Evolutionary conservation across 2,113 vertebrate genomes (phyloP).

Genomic region (Pampusana beccarii): DNA sequence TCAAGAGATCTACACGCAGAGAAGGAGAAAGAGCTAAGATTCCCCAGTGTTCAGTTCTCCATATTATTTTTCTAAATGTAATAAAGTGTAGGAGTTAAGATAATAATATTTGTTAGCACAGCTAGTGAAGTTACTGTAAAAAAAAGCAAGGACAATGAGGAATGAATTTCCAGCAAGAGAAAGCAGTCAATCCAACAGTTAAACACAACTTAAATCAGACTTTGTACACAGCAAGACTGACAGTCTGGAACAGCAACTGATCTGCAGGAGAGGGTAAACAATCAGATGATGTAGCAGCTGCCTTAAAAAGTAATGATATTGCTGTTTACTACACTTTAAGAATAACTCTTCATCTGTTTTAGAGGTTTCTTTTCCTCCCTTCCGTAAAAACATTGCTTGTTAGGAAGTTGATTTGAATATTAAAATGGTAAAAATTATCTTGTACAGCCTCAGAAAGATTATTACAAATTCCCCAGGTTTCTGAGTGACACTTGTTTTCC

Average conservation of each 20-base stretch:
- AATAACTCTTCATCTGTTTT: background rate
- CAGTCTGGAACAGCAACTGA: background rate
- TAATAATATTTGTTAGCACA: background rate
- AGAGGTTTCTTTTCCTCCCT: background rate
- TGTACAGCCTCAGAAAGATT: background rate
- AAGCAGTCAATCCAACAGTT: background rate
- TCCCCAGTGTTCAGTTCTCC: background rate
- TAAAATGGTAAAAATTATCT: background rate
- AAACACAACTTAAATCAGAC: background rate
- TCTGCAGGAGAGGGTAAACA: background rate
- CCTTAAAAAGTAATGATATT: background rate
- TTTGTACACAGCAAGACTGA: background rate
- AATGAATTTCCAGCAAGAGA: background rate
- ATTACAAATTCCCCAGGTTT: background rate
- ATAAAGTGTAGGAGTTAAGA: background rate
- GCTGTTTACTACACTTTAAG: background rate
- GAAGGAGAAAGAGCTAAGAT: background rate
- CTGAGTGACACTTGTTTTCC: background rate
- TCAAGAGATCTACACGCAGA: background rate
- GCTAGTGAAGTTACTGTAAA: background rate
- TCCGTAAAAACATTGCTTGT: background rate
- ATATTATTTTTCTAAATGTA: background rate
- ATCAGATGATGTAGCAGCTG: background rate
- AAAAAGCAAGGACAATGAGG: background rate
- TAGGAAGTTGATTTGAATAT: background rate